phyloP scores from a whole-genome alignment of 2,797 vertebrate genomes.

The Iguana delicatissima region DNA sequence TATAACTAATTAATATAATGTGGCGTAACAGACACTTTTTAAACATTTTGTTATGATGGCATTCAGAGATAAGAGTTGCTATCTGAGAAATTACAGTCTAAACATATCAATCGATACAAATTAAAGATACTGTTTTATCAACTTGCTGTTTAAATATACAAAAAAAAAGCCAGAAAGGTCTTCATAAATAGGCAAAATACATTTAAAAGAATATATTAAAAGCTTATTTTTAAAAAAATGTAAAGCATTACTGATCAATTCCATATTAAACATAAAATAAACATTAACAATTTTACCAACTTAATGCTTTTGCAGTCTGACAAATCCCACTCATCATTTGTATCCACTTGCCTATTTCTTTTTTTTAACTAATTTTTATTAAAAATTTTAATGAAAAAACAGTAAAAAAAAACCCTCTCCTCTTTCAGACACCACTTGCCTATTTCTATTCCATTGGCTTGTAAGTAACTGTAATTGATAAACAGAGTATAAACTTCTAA shows the following conservation, averaged over 20 bases:
- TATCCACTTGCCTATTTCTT: not conserved
- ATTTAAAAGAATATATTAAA: not conserved
- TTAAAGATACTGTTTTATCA: not conserved
- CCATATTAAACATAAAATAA: not conserved
- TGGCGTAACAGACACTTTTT: not conserved
- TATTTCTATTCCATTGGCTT: not conserved
- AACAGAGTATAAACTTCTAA: not conserved
- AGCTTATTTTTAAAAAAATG: not conserved
- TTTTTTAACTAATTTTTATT: no score
- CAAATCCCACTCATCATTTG: not conserved
- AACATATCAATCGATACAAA: slow-evolving; percentile 2
- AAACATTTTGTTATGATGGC: slow-evolving; percentile 16
- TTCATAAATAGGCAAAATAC: not conserved
- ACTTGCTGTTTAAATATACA: not conserved
- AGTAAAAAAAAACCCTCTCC: no score
- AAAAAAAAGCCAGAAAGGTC: not conserved
- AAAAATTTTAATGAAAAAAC: no score
- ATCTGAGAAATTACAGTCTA: not conserved
- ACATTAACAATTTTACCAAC: not conserved
- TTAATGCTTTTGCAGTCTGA: not conserved
- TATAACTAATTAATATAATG: not conserved
- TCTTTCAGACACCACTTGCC: not conserved
- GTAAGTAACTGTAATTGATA: not conserved
- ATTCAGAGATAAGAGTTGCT: not conserved
- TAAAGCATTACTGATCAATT: not conserved